Evolutionary conservation across 92 coral and sea anemone genomes (phyloP).

Genomic region (Metridium senile): DNA sequence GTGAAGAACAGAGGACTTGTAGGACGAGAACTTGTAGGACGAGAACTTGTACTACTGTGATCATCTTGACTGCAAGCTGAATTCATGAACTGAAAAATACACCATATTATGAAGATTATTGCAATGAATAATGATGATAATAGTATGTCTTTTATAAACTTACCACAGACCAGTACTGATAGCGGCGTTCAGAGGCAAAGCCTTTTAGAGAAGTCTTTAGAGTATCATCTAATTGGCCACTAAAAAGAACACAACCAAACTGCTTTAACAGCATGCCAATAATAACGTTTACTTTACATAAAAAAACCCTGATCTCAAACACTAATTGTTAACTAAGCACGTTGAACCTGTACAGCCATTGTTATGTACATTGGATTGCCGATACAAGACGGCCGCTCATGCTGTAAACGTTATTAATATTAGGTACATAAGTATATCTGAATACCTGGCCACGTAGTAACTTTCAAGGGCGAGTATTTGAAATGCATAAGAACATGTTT

Average conservation of each 20-base stretch:
- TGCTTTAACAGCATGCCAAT: too few species aligned
- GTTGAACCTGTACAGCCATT: too few species aligned
- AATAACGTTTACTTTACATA: too few species aligned
- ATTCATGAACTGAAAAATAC: slow-evolving; percentile 41
- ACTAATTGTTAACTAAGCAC: too few species aligned
- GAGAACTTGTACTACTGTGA: neutral
- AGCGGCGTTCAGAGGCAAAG: slow-evolving; percentile 69
- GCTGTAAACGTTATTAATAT: too few species aligned
- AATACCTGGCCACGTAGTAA: slow-evolving; percentile 85
- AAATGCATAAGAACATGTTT: slow-evolving; percentile 77
- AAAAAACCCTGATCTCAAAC: too few species aligned
- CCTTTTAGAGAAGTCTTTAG: slow-evolving; percentile 70
- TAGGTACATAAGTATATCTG: neutral
- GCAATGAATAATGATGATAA: neutral
- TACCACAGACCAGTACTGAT: slow-evolving; percentile 84
- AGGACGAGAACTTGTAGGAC: too few species aligned
- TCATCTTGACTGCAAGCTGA: slow-evolving; percentile 24
- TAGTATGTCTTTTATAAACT: neutral
- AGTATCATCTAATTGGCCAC: slow-evolving; percentile 79
- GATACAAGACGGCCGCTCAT: too few species aligned
- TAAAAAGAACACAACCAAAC: slow-evolving; percentile 15
- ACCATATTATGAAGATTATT: neutral
- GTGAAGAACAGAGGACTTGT: slow-evolving; percentile 29
- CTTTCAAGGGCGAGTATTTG: slow-evolving; percentile 86
- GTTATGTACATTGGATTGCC: too few species aligned